Evolutionary conservation across 2,113 vertebrate species (phyloP), one percentile per base, ranked within the genome.

Genomic region (Acrocephalus kingi): DNA sequence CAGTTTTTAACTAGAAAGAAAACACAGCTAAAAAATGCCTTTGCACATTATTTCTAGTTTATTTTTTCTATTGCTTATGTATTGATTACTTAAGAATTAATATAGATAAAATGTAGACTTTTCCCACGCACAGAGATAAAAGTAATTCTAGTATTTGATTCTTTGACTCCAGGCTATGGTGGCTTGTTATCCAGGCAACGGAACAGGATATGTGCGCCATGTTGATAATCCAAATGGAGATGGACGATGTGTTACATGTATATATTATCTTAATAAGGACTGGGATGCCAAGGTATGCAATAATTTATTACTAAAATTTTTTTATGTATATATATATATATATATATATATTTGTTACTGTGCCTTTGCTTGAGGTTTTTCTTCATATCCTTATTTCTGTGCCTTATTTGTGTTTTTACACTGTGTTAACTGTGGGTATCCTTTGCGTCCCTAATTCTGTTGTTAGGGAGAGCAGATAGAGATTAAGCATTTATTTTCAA

Each of bases 191-290:
- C 99, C 99, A 86, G 99, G 99, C 96, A 99, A 99, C 5, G 99
- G 99, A 90, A 99, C 99, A 13, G 99, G 99, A 96, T 99, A 99
- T 2, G 99, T 99, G 79, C 99, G 99, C 46, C 99, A 99, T 56
- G 99, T 99, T 94, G 99, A 99, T 97, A 99, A 99, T 93, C 99
- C 99, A 78, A 99, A 99, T 74, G 98, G 98, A 95, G 99, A 99
- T 13, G 99, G 99, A 97, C 98, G 99, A 97, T 99, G 99, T 96
- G 99, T 99, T 97, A 99, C 99, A 1, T 99, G 99, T 98, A 99
- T 99, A 98, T 99, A 99, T 98, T 99, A 99, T 97, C 99, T 99
- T 97, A 99, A 99, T 98, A 99, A 99, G 98, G 98, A 99, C 97
- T 99, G 99, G 99, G 98, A 98, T 97, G 98, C 98, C 96, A 99